Percentiles rank a stretch among this genome's conserved stretches.
Evolutionary conservation across 1,140 invertebrate genomes (phyloP).

Genomic region (Metopolophium dirhodum): DNA sequence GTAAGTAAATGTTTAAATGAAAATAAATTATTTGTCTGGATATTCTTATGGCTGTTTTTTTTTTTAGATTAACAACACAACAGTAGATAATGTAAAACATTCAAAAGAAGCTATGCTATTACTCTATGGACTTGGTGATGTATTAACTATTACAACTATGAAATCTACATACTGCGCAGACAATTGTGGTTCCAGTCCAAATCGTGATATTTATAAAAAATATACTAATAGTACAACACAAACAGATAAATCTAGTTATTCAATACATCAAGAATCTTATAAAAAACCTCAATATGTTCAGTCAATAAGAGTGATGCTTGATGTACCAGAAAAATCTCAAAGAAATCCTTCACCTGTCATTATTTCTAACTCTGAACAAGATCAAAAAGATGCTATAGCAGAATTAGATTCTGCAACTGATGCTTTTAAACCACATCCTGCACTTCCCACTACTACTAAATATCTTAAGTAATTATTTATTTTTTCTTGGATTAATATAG

Average conservation of each 20-base stretch:
- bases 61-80: conserved; percentile 82
- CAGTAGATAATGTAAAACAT: conserved; percentile 79
- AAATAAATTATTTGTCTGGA: neutral
- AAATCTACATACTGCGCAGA: conserved; percentile 64
- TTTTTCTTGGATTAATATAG: neutral
- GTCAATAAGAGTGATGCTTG: conserved; percentile 54
- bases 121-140: conserved; percentile 75
- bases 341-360: conserved; percentile 65
- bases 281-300: conserved; percentile 51
- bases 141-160: conserved; percentile 78
- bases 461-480: conserved; percentile 54
- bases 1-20: conserved; percentile 67
- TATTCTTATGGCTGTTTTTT: conserved; percentile 57
- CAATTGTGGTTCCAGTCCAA: conserved; percentile 54
- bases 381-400: conserved; percentile 74
- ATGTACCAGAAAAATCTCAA: conserved; percentile 65
- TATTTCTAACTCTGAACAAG: conserved; percentile 59
- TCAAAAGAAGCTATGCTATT: conserved; percentile 79
- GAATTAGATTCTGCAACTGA: conserved; percentile 86
- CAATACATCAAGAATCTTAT: conserved; percentile 64
- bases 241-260: conserved; percentile 59
- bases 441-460: conserved; percentile 33
- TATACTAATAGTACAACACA: conserved; percentile 59
- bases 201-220: conserved; percentile 58
- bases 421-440: conserved; percentile 61